phyloP scores from a whole-genome alignment of 1,140 invertebrate species.

The Cephus cinctus region DNA sequence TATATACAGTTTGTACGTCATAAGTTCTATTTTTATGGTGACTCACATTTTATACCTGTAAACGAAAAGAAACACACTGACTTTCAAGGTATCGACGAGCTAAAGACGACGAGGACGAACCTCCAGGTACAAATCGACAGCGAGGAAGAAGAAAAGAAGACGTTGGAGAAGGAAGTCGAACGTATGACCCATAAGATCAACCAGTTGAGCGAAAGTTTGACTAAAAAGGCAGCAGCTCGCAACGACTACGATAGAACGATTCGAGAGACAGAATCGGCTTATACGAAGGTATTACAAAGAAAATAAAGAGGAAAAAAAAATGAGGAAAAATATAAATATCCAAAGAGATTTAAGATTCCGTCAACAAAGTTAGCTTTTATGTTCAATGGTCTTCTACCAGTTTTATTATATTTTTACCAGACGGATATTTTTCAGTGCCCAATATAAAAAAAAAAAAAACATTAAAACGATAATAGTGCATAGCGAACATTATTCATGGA shows the following conservation, averaged over 20 bases:
- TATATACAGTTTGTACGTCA: neutral
- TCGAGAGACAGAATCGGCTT: constrained; percentile 59
- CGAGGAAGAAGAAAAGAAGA: constrained; percentile 58
- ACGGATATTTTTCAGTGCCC: too few relatives aligned
- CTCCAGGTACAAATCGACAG: constrained; percentile 54
- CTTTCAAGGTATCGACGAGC: constrained; percentile 55
- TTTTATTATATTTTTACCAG: too few relatives aligned
- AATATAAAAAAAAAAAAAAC: neutral
- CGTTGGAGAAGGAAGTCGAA: constrained; percentile 57
- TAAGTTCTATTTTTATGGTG: too few relatives aligned
- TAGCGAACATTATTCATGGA: too few relatives aligned
- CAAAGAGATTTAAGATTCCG: too few relatives aligned
- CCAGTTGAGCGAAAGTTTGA: constrained; percentile 58
- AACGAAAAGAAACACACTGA: too few relatives aligned
- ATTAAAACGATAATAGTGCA: neutral
- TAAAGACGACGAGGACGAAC: constrained; percentile 55
- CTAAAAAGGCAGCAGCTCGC: constrained; percentile 55
- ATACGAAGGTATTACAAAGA: constrained; percentile 63
- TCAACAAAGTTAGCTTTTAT: too few relatives aligned
- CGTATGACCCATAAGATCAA: constrained; percentile 54
- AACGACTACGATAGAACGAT: constrained; percentile 62
- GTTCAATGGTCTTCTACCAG: too few relatives aligned
- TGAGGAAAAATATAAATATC: too few relatives aligned
- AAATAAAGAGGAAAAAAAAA: too few relatives aligned
- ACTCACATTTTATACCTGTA: neutral